Conservation (phyloP, 2,797 vertebrate genomes). For the Sorex maritimensis region DNA sequence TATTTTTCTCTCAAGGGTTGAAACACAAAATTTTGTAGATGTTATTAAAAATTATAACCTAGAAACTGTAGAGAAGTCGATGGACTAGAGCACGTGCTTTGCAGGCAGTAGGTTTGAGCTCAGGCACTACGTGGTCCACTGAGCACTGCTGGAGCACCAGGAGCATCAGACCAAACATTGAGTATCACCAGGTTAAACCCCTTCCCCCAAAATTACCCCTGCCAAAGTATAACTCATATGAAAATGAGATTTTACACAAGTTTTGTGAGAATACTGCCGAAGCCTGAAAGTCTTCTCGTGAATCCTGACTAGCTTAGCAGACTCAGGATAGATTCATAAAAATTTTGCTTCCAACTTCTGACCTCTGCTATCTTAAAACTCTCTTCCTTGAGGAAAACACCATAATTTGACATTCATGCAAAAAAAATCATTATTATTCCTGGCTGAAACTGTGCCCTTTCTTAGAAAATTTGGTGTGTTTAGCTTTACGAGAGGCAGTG, state of each 20-base stretch:
- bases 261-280: neutral
- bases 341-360: neutral
- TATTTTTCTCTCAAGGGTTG: neutral
- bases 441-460: neutral
- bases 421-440: constrained; percentile 15
- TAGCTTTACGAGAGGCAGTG: neutral
- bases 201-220: neutral
- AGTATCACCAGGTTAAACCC: too few species aligned
- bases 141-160: too few species aligned
- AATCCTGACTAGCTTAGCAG: neutral
- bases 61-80: too few species aligned
- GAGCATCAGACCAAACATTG: too few species aligned
- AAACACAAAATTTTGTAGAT: neutral
- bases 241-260: constrained; percentile 43
- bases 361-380: neutral
- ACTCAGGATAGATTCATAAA: neutral
- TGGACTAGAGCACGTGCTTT: too few species aligned
- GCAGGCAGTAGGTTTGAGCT: too few species aligned
- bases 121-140: too few species aligned
- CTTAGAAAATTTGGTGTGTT: neutral
- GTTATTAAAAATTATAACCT: neutral
- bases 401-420: neutral
- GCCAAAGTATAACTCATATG: neutral
- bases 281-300: neutral
- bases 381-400: neutral